These are phyloP conservation scores for Seira sanloemensis DNA, from an alignment of 2,888 invertebrate genomes.

Conservation along the genomic window DNA sequence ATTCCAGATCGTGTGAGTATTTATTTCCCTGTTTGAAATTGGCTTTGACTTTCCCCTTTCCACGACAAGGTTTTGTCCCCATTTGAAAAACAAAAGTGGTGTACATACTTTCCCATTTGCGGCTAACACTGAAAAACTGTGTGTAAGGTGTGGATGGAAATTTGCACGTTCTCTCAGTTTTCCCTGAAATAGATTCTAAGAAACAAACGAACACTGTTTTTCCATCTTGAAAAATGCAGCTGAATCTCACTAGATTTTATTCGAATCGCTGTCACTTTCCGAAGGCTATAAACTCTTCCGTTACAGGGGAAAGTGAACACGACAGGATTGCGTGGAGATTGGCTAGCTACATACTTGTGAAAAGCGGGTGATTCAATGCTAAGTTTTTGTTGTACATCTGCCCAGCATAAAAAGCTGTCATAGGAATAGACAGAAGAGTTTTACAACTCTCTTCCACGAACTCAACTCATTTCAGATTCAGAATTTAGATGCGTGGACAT, in stretches of 20 bases:
- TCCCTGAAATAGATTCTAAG: too few species aligned
- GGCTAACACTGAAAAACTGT: too few species aligned
- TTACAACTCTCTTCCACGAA: background rate
- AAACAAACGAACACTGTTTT: too few species aligned
- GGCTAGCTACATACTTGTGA: background rate
- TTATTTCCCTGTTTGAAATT: too few species aligned
- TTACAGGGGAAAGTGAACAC: background rate
- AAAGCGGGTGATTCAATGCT: background rate
- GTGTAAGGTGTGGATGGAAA: too few species aligned
- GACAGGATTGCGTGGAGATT: background rate
- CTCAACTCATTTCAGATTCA: conserved; percentile 34
- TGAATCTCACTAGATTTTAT: background rate
- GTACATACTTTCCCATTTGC: too few species aligned
- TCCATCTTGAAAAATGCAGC: background rate
- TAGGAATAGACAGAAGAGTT: background rate
- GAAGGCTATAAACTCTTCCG: conserved; percentile 11
- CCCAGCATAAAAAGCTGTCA: background rate
- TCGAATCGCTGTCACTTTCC: conserved; percentile 36
- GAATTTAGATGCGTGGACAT: conserved; percentile 47
- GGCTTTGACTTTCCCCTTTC: too few species aligned
- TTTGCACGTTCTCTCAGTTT: too few species aligned
- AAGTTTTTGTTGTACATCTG: background rate
- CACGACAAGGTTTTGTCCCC: too few species aligned
- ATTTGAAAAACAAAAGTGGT: too few species aligned
- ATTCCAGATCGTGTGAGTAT: too few species aligned